These are phyloP conservation scores for Phenacoccus solenopsis DNA, from an alignment of 1,140 invertebrate genomes.

Conservation along the genomic window DNA sequence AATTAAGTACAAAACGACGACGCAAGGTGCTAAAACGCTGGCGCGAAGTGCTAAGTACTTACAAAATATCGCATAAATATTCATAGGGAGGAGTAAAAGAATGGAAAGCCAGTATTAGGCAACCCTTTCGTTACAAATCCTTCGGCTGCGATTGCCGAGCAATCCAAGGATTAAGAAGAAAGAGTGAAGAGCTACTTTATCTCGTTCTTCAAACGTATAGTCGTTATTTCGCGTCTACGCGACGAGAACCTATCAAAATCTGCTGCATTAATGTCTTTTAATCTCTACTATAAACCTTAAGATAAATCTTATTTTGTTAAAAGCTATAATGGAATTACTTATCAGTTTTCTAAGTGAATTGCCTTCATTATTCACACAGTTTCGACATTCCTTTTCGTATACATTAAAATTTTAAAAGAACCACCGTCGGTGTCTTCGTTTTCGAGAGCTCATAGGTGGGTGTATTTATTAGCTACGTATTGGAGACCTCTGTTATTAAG, in stretches of 20 bases:
- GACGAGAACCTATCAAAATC: conserved; percentile 13
- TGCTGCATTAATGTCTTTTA: conserved; percentile 16
- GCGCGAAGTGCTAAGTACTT: conserved; percentile 11
- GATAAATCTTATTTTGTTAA: conserved; percentile 18
- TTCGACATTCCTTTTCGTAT: not conserved
- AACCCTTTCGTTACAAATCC: conserved; percentile 16
- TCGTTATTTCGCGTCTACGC: not conserved
- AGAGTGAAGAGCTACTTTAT: conserved; percentile 10
- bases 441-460: no score
- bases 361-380: conserved; percentile 11
- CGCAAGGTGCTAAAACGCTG: conserved; percentile 11
- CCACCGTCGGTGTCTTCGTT: no score
- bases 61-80: conserved; percentile 16
- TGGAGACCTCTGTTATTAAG: no score
- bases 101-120: conserved; percentile 14
- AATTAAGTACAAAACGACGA: conserved; percentile 9
- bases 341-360: conserved; percentile 18
- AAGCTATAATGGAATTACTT: conserved; percentile 16
- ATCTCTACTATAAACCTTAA: conserved; percentile 15
- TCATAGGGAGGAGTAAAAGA: conserved; percentile 12
- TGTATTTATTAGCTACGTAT: no score
- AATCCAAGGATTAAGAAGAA: conserved; percentile 15
- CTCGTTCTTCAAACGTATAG: conserved; percentile 12
- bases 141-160: conserved; percentile 5
- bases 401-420: no score